Evolutionary conservation across 2,888 invertebrate genomes (phyloP).

Genomic region (Odontocerum albicorne): DNA sequence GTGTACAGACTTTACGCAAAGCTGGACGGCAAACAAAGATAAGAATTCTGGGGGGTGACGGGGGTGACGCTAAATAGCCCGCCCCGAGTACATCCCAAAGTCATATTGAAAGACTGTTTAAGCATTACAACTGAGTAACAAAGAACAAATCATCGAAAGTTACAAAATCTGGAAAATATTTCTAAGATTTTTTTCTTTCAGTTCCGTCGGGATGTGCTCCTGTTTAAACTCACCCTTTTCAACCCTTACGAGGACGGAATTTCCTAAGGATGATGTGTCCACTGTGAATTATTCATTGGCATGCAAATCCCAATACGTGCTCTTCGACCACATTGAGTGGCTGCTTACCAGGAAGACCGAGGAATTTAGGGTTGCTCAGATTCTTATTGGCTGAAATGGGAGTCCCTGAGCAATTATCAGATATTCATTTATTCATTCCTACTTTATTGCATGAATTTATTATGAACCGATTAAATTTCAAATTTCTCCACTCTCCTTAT

Average conservation of each 20-base stretch:
- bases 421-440: no score
- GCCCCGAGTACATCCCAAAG: no score
- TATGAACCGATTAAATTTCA: no score
- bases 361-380: background rate
- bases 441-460: no score
- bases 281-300: slow-evolving; percentile 18
- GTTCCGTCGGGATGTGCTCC: no score
- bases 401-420: no score
- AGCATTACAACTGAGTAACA: background rate
- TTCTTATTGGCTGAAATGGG: background rate
- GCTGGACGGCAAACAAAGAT: slow-evolving; percentile 18
- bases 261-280: slow-evolving; percentile 4
- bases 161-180: no score
- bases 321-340: slow-evolving; percentile 10
- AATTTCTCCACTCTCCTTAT: no score
- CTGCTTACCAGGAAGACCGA: background rate
- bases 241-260: slow-evolving; percentile 2
- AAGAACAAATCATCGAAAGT: slow-evolving; percentile 11
- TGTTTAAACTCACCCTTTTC: no score
- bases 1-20: slow-evolving; percentile 15
- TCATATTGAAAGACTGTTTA: no score
- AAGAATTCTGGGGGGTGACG: slow-evolving; percentile 2
- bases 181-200: no score
- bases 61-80: background rate
- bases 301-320: slow-evolving; percentile 24